Conservation (phyloP, 2,888 invertebrate species). For the Dorcus hopei region DNA sequence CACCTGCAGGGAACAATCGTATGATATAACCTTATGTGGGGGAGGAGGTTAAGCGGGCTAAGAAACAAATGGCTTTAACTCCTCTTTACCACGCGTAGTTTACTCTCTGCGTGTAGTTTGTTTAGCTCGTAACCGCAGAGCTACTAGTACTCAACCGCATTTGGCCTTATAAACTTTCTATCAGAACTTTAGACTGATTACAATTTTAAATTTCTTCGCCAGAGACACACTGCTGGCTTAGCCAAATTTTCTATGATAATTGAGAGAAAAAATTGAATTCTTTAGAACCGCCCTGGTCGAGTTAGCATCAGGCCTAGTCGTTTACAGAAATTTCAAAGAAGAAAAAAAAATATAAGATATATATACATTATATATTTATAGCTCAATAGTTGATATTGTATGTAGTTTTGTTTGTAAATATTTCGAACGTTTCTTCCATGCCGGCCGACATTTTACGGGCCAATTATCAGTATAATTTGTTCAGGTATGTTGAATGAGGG, state of each 20-base stretch:
- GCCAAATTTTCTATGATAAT: slow-evolving; percentile 36
- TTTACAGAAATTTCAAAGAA: not conserved
- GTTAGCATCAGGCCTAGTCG: slow-evolving; percentile 21
- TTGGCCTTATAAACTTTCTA: slow-evolving; percentile 46
- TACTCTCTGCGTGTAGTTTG: not conserved
- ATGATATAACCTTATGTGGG: slow-evolving; percentile 94
- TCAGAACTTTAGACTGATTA: slow-evolving; percentile 43
- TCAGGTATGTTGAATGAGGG: slow-evolving; percentile 50
- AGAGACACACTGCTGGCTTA: slow-evolving; percentile 29
- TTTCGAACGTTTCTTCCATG: slow-evolving; percentile 38
- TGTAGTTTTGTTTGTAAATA: slow-evolving; percentile 32
- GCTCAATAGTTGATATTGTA: slow-evolving; percentile 32
- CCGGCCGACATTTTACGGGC: slow-evolving; percentile 26
- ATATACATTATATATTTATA: slow-evolving; percentile 17
- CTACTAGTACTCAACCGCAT: slow-evolving; percentile 36
- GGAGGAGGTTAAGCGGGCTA: slow-evolving; percentile 79
- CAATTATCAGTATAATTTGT: slow-evolving; percentile 43
- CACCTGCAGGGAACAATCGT: slow-evolving; percentile 87
- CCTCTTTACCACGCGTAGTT: slow-evolving; percentile 47
- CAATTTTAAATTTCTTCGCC: slow-evolving; percentile 29
- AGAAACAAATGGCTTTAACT: slow-evolving; percentile 72
- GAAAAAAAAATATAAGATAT: too few species aligned
- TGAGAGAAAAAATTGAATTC: slow-evolving; percentile 3
- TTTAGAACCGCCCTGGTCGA: slow-evolving; percentile 5
- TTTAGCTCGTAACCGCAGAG: slow-evolving; percentile 28